These are phyloP conservation scores for Cololabis saira DNA, from an alignment of 2,113 vertebrate species.

Conservation along the genomic window DNA sequence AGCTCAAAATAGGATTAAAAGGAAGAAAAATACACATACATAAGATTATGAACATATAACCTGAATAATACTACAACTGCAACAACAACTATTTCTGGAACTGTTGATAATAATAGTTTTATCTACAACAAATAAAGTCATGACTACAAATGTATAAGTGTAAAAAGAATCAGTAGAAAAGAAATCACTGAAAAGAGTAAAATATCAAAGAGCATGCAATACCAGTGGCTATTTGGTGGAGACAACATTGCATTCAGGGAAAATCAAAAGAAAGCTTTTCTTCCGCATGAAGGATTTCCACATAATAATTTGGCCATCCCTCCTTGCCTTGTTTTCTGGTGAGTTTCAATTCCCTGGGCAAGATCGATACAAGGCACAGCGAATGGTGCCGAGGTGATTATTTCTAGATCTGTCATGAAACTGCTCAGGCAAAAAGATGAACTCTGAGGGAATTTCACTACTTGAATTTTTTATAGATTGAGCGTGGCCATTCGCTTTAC, in stretches of 20 bases:
- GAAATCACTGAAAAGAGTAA: neutral
- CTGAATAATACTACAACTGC: neutral
- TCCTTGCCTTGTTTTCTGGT: slow-evolving; percentile 74
- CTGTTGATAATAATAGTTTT: neutral
- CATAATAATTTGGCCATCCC: slow-evolving; percentile 69
- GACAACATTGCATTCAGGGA: slow-evolving; percentile 35
- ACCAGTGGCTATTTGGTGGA: slow-evolving; percentile 15
- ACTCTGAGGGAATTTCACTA: slow-evolving; percentile 67
- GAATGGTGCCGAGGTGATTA: slow-evolving; percentile 67
- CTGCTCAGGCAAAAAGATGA: slow-evolving; percentile 73
- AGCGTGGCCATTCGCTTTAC: slow-evolving; percentile 20
- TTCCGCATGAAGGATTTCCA: slow-evolving; percentile 68
- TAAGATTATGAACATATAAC: too few species aligned
- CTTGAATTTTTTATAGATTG: slow-evolving; percentile 62
- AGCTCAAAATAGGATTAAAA: too few species aligned
- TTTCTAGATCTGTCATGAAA: slow-evolving; percentile 76
- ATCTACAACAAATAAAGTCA: neutral
- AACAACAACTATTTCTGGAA: neutral
- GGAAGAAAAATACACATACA: too few species aligned
- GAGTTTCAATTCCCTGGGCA: slow-evolving; percentile 69
- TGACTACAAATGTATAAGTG: neutral
- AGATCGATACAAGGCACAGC: slow-evolving; percentile 68
- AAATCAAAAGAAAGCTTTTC: slow-evolving; percentile 58
- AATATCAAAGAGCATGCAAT: neutral
- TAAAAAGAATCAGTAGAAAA: neutral